Evolutionary conservation across 1,140 invertebrate genomes (phyloP).

Genomic region (Bombus waltoni): DNA sequence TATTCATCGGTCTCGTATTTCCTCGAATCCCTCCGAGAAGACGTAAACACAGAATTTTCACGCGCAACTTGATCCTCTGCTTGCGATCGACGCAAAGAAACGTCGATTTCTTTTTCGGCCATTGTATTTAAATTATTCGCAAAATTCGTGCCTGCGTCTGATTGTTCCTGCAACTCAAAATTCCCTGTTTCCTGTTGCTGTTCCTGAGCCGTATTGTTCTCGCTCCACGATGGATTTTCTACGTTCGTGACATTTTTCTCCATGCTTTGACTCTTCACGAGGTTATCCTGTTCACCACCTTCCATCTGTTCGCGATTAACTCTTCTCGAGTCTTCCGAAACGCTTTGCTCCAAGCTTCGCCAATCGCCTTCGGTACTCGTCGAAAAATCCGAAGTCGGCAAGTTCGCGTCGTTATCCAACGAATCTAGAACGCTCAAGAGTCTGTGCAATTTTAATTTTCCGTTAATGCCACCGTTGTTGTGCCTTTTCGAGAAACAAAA

Average conservation of each 20-base stretch:
- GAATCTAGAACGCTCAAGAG: no score
- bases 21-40: background rate
- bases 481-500: no score
- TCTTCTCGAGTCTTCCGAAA: background rate
- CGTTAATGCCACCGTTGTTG: no score
- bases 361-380: constrained; percentile 4
- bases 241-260: background rate
- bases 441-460: no score
- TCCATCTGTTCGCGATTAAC: background rate
- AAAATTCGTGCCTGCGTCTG: background rate
- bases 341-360: background rate
- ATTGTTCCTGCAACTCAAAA: background rate
- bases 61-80: background rate
- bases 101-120: constrained; percentile 17
- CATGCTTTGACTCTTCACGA: no score
- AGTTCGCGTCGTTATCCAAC: accelerated
- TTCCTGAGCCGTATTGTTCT: background rate
- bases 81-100: background rate
- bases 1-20: background rate
- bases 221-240: no score
- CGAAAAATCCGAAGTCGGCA: background rate
- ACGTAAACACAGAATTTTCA: background rate
- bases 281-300: background rate
- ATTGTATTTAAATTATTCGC: constrained; percentile 5
- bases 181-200: background rate